Percentiles rank a stretch among this genome's conserved stretches.
Conservation (phyloP, 2,113 vertebrate species). For the Baryphthengus martii region DNA sequence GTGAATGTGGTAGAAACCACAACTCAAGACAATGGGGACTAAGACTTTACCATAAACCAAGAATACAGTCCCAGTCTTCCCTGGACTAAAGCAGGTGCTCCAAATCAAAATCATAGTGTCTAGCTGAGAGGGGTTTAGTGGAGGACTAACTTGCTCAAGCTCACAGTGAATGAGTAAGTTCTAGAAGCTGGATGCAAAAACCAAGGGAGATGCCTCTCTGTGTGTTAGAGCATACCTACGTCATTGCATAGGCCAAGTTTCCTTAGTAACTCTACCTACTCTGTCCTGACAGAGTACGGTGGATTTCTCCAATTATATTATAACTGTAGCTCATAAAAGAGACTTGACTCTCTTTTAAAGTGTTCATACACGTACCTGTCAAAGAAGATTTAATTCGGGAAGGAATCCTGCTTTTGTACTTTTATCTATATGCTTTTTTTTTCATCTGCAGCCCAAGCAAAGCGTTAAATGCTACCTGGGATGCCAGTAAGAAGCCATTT, state of each 20-base stretch:
- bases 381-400: background rate
- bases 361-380: background rate
- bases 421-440: background rate
- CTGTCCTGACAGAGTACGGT: background rate
- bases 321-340: background rate
- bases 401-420: background rate
- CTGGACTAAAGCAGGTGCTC: background rate
- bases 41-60: background rate
- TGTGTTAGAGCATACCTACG: fast-evolving
- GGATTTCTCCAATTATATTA: background rate
- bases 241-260: background rate
- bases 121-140: background rate
- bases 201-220: background rate
- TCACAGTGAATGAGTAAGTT: background rate
- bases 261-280: background rate
- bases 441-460: background rate
- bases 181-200: background rate
- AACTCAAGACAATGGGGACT: background rate
- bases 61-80: background rate
- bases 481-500: background rate
- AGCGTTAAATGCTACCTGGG: background rate
- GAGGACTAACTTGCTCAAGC: background rate
- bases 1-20: constrained; percentile 24
- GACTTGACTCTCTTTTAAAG: background rate
- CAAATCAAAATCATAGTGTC: background rate